Evolutionary conservation across 2,888 invertebrate genomes (phyloP).

Genomic region (Philonicus albiceps): DNA sequence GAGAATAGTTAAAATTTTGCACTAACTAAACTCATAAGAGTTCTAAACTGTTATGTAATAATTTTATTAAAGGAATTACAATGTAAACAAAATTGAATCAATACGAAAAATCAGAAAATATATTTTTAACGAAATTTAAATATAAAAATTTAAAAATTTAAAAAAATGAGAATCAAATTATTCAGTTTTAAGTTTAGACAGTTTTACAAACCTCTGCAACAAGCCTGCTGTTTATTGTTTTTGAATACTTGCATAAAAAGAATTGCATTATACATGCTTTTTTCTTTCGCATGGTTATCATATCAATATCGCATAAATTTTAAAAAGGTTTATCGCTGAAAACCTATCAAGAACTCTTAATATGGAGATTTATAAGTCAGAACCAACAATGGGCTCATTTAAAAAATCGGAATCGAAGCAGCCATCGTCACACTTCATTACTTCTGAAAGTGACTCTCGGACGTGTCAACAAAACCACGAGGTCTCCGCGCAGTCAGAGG

Average conservation of each 20-base stretch:
- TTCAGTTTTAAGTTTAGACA: too few relatives aligned
- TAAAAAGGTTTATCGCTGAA: background rate
- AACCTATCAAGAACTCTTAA: conserved; percentile 23
- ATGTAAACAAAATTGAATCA: too few relatives aligned
- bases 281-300: background rate
- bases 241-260: background rate
- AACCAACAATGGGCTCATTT: conserved; percentile 18
- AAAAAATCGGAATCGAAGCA: background rate
- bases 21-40: too few relatives aligned
- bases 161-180: too few relatives aligned
- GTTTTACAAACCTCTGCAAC: too few relatives aligned
- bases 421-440: conserved; percentile 31
- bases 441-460: background rate
- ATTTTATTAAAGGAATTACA: too few relatives aligned
- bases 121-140: too few relatives aligned
- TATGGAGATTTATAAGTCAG: conserved; percentile 27
- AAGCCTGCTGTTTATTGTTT: background rate
- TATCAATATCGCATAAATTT: conserved; percentile 18
- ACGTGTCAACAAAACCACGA: conserved; percentile 39
- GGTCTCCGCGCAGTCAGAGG: background rate
- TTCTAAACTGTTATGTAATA: too few relatives aligned
- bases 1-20: too few relatives aligned
- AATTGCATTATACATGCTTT: conserved; percentile 9
- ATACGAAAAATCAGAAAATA: too few relatives aligned
- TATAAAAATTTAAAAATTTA: too few relatives aligned